These are phyloP conservation scores for Cheilosia pagana DNA, from an alignment of 2,888 invertebrate genomes.

Conservation along the genomic window DNA sequence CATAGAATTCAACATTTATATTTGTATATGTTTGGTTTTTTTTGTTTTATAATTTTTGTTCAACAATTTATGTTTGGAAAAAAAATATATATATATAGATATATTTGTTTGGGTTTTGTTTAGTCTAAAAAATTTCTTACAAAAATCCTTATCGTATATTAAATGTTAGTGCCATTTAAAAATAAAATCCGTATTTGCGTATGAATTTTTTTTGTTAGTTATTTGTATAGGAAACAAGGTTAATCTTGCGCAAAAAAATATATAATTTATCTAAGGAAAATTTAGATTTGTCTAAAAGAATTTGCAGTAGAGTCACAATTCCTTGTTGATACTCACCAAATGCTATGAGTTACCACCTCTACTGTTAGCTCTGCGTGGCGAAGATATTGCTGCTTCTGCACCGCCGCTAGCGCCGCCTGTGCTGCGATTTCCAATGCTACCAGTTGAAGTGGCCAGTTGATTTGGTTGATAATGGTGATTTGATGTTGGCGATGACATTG, in stretches of 20 bases:
- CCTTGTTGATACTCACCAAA: slow-evolving; percentile 62
- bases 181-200: slow-evolving; percentile 55
- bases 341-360: slow-evolving; percentile 67
- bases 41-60: slow-evolving; percentile 28
- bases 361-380: slow-evolving; percentile 39
- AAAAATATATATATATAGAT: slow-evolving; percentile 30
- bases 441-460: slow-evolving; percentile 28
- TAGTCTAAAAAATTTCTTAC: slow-evolving; percentile 60
- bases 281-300: slow-evolving; percentile 47
- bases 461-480: slow-evolving; percentile 40
- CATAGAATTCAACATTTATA: slow-evolving; percentile 17
- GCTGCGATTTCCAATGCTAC: slow-evolving; percentile 46
- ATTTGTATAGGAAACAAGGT: slow-evolving; percentile 58
- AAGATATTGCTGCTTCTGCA: slow-evolving; percentile 38
- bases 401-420: slow-evolving; percentile 1
- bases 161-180: slow-evolving; percentile 58
- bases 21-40: slow-evolving; percentile 41
- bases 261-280: slow-evolving; percentile 40
- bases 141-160: slow-evolving; percentile 58
- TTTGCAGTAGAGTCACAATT: slow-evolving; percentile 57
- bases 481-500: slow-evolving; percentile 63
- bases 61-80: slow-evolving; percentile 35
- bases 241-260: slow-evolving; percentile 18
- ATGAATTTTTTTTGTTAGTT: slow-evolving; percentile 17
- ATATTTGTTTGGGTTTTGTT: slow-evolving; percentile 23